Evolutionary conservation across 2,113 vertebrate genomes (phyloP), one percentile per base, ranked within the genome.

Genomic region (Sterrhoptilus dennistouni): DNA sequence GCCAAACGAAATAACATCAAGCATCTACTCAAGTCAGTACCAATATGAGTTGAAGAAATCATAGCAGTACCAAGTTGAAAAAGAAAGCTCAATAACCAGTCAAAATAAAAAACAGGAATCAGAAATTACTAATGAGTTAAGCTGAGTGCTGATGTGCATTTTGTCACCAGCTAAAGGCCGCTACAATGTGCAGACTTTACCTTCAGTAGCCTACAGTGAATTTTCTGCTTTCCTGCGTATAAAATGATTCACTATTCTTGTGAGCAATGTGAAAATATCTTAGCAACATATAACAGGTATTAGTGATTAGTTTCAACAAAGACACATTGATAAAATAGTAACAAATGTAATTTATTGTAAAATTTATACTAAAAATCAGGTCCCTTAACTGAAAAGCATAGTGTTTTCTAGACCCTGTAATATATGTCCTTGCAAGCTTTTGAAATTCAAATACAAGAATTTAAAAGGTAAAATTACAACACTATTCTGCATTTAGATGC

Each of bases 401-500:
- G 6, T 40, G 12, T 28, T 92, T 90, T 80, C 45, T n/a, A 76
- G 21, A 76, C 2, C 4, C 17, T 65, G 50, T 65, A 64, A 52
- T 23, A 20, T 50, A 65, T 36, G 33, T 29, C 12, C 25, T 42
- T 57, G 23, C 5, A 52, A 29, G 4, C 3, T 88, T 75, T 82
- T 44, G 84, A 82, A 84, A 92, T 64, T 71, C 31, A 15, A 69
- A 65, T 8, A 57, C 2, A 66, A 68, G 11, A 87, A 68, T 38
- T 89, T 80, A 71, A 63, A 87, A 65, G 9, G 22, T 64, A 57
- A 94, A 79, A 75, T 79, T 71, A n/a, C 20, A 71, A 25, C 14
- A 36, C 7, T 23, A 9, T 36, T 85, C 63, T 69, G 25, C 7
- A 29, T 96, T 96, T 95, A 94, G 97, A 96, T 50, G 20, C 45